These are phyloP conservation scores for Edolisoma coerulescens DNA, from an alignment of 2,113 vertebrate species.

Conservation along the genomic window DNA sequence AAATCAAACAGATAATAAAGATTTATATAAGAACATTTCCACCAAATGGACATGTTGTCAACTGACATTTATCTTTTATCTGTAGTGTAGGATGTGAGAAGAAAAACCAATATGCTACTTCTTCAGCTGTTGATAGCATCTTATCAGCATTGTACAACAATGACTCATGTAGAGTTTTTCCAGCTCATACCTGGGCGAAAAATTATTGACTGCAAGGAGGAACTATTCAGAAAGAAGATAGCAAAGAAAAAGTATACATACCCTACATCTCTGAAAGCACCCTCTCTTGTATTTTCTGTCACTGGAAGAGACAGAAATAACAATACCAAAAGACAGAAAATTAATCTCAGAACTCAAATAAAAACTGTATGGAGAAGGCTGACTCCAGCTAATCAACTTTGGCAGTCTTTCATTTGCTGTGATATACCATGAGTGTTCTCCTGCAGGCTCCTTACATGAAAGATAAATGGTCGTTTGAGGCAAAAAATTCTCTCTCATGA, in stretches of 20 bases:
- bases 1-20: not conserved
- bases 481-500: not conserved
- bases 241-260: not conserved
- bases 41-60: not conserved
- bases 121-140: not conserved
- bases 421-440: not conserved
- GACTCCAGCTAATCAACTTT: not conserved
- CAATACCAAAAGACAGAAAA: not conserved
- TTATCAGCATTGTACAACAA: not conserved
- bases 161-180: not conserved
- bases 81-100: not conserved
- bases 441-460: not conserved
- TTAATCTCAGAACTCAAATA: not conserved
- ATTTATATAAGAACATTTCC: not conserved
- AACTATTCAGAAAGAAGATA: not conserved
- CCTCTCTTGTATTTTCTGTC: not conserved
- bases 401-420: not conserved
- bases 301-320: not conserved
- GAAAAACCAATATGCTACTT: not conserved
- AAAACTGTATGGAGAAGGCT: not conserved
- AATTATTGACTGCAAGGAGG: not conserved
- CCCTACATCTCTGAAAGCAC: not conserved
- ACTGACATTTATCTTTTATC: not conserved
- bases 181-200: not conserved
- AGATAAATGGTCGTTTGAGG: not conserved